A percentile compares a stretch with the other conserved stretches of the same genome.
Conservation (phyloP, 2,888 invertebrate genomes). For the Acrocyrtus sp. region DNA sequence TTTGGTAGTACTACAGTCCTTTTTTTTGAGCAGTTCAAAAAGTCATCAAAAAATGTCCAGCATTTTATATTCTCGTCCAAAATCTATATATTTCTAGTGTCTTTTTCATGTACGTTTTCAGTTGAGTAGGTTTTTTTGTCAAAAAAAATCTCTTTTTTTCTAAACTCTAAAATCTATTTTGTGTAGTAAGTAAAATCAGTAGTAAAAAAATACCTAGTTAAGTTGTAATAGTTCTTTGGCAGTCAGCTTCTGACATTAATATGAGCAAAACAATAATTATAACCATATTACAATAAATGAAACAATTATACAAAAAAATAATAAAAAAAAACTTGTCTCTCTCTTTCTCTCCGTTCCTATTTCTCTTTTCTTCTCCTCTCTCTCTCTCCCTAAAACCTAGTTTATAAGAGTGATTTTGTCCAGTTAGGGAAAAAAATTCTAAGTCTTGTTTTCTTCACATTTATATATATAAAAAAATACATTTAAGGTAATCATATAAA, state of each 20-base stretch:
- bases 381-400: no score
- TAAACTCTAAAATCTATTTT: constrained; percentile 21
- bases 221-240: constrained; percentile 57
- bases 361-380: no score
- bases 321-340: constrained; percentile 25
- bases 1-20: no score
- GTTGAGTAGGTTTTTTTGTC: constrained; percentile 23
- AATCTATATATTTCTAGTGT: no score
- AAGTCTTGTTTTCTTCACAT: constrained; percentile 49
- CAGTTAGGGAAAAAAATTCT: constrained; percentile 44
- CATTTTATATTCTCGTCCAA: not conserved
- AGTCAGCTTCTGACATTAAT: constrained; percentile 59
- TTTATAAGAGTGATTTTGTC: no score
- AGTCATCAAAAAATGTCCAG: constrained; percentile 20
- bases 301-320: constrained; percentile 27
- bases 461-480: constrained; percentile 43
- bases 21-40: no score
- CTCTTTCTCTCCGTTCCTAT: no score
- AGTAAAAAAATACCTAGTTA: constrained; percentile 38
- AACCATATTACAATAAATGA: constrained; percentile 9
- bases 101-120: no score
- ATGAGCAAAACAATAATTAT: constrained; percentile 51
- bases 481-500: constrained; percentile 36
- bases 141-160: no score
- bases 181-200: constrained; percentile 14